These are phyloP conservation scores for Lanistes nyassanus DNA, from an alignment of 1,140 invertebrate species.

Conservation along the genomic window DNA sequence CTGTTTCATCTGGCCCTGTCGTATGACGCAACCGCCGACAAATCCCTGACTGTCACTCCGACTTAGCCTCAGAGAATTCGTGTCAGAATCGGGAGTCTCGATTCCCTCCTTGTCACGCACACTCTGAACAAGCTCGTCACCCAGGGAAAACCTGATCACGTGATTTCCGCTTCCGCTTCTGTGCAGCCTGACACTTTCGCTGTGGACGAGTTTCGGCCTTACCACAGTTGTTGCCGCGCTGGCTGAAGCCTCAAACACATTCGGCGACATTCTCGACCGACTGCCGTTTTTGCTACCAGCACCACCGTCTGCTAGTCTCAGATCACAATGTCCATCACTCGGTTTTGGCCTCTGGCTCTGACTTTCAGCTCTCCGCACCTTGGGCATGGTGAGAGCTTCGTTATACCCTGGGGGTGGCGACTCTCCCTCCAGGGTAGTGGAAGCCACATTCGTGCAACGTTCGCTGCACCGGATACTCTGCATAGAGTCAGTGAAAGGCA, in stretches of 20 bases:
- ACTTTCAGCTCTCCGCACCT: neutral
- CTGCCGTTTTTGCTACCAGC: too few species aligned
- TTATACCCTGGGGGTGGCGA: neutral
- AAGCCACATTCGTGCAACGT: neutral
- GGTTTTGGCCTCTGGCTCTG: neutral
- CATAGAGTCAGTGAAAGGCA: neutral
- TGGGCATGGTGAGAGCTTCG: conserved; percentile 18
- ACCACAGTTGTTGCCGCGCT: neutral
- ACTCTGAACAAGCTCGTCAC: too few species aligned
- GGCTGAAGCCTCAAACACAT: neutral
- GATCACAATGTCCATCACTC: too few species aligned
- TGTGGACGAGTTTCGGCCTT: conserved; percentile 15
- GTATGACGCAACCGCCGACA: neutral
- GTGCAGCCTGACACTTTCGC: conserved; percentile 8
- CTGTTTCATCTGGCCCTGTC: too few species aligned
- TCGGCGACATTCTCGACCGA: too few species aligned
- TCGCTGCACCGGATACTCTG: neutral
- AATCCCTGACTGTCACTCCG: conserved; percentile 13
- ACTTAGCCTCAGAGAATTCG: neutral
- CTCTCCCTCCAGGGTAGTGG: neutral
- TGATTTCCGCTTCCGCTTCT: neutral
- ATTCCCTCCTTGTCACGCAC: too few species aligned
- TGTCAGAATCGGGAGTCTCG: too few species aligned
- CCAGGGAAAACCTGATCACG: too few species aligned
- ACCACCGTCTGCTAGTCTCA: too few species aligned